A percentile compares a stretch with the other conserved stretches of the same genome.
These are phyloP conservation scores for Platyscapa corneri DNA, from an alignment of 1,140 invertebrate genomes.

Conservation along the genomic window DNA sequence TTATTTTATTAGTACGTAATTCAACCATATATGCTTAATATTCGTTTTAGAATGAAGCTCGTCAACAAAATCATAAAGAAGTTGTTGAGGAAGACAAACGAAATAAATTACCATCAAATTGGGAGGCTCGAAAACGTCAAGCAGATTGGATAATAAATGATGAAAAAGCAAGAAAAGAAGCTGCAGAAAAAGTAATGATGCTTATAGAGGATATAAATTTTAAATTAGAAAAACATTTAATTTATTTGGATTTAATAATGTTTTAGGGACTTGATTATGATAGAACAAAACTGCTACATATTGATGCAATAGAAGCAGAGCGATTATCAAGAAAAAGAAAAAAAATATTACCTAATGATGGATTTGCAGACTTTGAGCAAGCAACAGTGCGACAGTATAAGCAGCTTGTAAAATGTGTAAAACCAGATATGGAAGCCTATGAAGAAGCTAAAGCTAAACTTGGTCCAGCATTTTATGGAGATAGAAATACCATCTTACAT, in stretches of 20 bases:
- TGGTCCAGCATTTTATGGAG: slow-evolving; percentile 95
- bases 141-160: slow-evolving; percentile 96
- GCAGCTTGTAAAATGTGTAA: slow-evolving; percentile 90
- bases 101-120: slow-evolving; percentile 93
- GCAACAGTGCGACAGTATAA: slow-evolving; percentile 93
- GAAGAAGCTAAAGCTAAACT: slow-evolving; percentile 90
- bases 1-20: not conserved
- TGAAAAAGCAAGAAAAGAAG: slow-evolving; percentile 86
- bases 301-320: slow-evolving; percentile 95
- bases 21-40: not conserved
- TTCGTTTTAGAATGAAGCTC: slow-evolving; percentile 88
- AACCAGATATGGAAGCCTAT: slow-evolving; percentile 92
- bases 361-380: slow-evolving; percentile 94
- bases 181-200: slow-evolving; percentile 75
- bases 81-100: slow-evolving; percentile 97
- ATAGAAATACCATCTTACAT: slow-evolving; percentile 91
- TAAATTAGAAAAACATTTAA: too few species aligned
- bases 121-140: slow-evolving; percentile 91
- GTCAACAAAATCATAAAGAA: slow-evolving; percentile 95
- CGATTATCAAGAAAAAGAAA: slow-evolving; percentile 88
- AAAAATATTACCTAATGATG: slow-evolving; percentile 93
- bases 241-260: slow-evolving; percentile 18
- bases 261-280: slow-evolving; percentile 92
- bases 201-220: too few species aligned
- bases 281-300: slow-evolving; percentile 88